Percentiles rank a stretch among this genome's conserved stretches.
These are phyloP conservation scores for Poeciliopsis retropinna DNA, from an alignment of 2,113 vertebrate species.

Conservation along the genomic window DNA sequence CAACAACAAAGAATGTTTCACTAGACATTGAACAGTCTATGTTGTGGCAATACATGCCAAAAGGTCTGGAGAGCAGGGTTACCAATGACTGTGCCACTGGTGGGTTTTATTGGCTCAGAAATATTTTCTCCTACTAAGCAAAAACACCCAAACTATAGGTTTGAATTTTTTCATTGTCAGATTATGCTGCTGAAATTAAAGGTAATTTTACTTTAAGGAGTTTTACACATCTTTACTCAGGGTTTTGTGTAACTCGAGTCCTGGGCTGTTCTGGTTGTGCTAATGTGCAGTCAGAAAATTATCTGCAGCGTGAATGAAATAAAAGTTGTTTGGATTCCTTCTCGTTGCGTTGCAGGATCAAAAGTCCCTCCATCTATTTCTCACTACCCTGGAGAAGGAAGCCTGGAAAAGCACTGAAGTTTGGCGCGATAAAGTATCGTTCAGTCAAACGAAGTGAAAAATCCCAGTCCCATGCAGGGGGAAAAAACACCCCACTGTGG, in stretches of 20 bases:
- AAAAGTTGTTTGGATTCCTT: neutral
- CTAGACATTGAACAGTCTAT: neutral
- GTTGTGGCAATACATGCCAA: neutral
- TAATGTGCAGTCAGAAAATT: neutral
- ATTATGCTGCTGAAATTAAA: too few species aligned
- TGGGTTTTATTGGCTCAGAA: too few species aligned
- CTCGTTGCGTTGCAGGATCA: conserved; percentile 11
- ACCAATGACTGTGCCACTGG: too few species aligned
- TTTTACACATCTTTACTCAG: too few species aligned
- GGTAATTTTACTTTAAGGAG: too few species aligned
- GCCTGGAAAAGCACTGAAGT: conserved; percentile 2
- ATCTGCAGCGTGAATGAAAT: neutral
- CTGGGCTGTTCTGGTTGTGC: too few species aligned
- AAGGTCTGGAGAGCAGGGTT: neutral
- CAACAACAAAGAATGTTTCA: too few species aligned
- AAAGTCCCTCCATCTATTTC: neutral
- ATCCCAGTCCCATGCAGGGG: conserved; percentile 12
- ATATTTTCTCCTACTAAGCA: too few species aligned
- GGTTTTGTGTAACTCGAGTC: too few species aligned
- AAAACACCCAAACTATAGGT: too few species aligned
- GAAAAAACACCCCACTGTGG: conserved; percentile 64
- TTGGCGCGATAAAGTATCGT: conserved; percentile 41
- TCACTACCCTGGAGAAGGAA: conserved; percentile 13
- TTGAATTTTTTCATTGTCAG: too few species aligned
- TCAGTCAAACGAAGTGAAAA: conserved; percentile 50